phyloP scores from a whole-genome alignment of 2,113 vertebrate genomes.

The Phoenicopterus ruber region DNA sequence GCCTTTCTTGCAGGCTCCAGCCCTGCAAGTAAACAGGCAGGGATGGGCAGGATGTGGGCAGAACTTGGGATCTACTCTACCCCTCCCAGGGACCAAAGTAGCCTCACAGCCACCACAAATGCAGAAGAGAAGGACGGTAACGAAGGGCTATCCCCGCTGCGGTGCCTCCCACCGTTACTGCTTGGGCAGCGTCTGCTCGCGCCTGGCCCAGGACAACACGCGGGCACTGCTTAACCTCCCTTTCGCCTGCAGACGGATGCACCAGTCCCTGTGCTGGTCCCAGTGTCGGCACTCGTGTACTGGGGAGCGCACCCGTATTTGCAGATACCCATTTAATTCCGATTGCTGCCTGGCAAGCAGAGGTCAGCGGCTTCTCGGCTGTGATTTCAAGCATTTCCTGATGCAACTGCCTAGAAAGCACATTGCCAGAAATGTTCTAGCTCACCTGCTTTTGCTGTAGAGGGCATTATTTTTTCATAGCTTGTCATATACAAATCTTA shows the following conservation, averaged over 20 bases:
- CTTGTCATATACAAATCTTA: background rate
- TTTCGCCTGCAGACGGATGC: background rate
- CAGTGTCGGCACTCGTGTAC: rapidly evolving
- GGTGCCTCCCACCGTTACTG: background rate
- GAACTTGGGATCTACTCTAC: constrained; percentile 25
- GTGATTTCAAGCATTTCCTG: background rate
- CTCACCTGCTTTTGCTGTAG: background rate
- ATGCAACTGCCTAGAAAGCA: background rate
- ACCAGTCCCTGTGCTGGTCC: background rate
- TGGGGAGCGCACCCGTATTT: background rate
- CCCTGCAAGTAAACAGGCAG: constrained; percentile 41
- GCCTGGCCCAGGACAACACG: background rate
- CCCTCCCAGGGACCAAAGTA: constrained; percentile 58
- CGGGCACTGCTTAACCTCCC: background rate
- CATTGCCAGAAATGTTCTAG: background rate
- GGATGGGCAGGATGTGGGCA: constrained; percentile 55
- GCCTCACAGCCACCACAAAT: constrained; percentile 30
- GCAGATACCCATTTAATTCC: background rate
- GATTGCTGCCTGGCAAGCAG: background rate
- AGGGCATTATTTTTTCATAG: background rate
- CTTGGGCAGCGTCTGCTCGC: background rate
- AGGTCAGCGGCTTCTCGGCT: background rate
- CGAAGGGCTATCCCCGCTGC: background rate
- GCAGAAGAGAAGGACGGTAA: background rate
- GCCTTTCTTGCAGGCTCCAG: background rate